Base-by-base conservation (phyloP, 1,140 invertebrate genomes). In the Drosophila arizonae region DNA sequence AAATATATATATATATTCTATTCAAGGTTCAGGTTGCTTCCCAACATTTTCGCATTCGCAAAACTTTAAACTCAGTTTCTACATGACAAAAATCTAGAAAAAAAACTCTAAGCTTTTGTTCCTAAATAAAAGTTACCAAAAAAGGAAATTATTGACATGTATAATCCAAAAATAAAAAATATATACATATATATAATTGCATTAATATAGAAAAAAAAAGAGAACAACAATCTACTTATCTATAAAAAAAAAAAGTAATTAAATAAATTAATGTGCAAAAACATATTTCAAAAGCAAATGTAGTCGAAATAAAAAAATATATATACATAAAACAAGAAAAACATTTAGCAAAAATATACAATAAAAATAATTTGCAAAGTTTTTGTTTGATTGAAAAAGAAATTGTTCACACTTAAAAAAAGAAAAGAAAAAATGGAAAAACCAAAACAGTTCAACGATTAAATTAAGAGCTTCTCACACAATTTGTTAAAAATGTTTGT, bases 31-130 rank as follows among this genome's bases (percentile, higher is more conserved):
- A 68, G 60, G 72, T 84, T 76, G 81, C 81, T 84, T 84, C 58
- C 67, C 81, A 55, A 86, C 55, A 73, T 73, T 79, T 75, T 69
- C 72, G 66, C 60, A 69, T 65, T 64, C 54, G 82, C 82, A 87
- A 79, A 79, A 79, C 82, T 87, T 86, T 86, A 72, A 88, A 87
- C 82, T 86, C 84, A 86, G 82, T 86, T 86, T 86, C 76, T 66
- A 79, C 13, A 41, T 50, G 48, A 26, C n/a, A 70, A 68, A 55
- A 41, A 57, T 30, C 61, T 66, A 68, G 58, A 39, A 65, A 11
- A 65, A 36, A 68, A 78, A 79, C 75, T 78, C 72, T 72, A 68
- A 76, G 84, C 84, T 87, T 82, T 87, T 87, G 82, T 87, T 87
- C 82, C 82, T 79, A 75, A 70, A 68, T 75, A 46, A 77, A 85